Evolutionary conservation across 2,113 vertebrate genomes (phyloP).

Genomic region (Chunga burmeisteri): DNA sequence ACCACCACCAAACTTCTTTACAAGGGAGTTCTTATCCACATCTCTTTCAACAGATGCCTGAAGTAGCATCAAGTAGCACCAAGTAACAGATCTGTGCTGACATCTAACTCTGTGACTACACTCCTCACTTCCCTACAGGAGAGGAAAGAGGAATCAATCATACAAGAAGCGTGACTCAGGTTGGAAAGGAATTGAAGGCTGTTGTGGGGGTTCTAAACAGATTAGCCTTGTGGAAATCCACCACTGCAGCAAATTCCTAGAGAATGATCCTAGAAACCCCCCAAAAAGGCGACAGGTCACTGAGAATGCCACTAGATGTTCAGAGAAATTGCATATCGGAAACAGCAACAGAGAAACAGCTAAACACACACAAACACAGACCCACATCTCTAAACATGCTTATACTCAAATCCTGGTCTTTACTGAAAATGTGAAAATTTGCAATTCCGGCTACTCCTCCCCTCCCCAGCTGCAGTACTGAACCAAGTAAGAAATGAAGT

Average conservation of each 20-base stretch:
- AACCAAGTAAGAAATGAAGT: neutral
- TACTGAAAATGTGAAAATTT: neutral
- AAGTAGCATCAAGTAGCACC: neutral
- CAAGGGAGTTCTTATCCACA: neutral
- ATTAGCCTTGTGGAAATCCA: neutral
- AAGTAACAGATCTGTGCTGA: neutral
- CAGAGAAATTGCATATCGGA: neutral
- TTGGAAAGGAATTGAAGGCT: neutral
- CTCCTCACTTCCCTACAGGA: neutral
- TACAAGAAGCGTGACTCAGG: neutral
- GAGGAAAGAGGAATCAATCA: neutral
- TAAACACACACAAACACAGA: neutral
- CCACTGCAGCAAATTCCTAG: neutral
- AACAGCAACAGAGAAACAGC: neutral
- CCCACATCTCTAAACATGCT: fast-evolving
- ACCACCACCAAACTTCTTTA: neutral
- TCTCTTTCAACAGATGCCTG: neutral
- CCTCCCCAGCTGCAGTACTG: neutral
- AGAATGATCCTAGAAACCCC: neutral
- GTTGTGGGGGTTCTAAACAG: neutral
- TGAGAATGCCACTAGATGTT: neutral
- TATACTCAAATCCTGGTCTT: fast-evolving
- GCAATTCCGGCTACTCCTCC: neutral
- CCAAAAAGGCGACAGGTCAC: neutral
- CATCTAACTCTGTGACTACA: neutral